These are phyloP conservation scores for Leptatherina wallacei DNA, from an alignment of 2,797 vertebrate genomes.

Conservation along the genomic window DNA sequence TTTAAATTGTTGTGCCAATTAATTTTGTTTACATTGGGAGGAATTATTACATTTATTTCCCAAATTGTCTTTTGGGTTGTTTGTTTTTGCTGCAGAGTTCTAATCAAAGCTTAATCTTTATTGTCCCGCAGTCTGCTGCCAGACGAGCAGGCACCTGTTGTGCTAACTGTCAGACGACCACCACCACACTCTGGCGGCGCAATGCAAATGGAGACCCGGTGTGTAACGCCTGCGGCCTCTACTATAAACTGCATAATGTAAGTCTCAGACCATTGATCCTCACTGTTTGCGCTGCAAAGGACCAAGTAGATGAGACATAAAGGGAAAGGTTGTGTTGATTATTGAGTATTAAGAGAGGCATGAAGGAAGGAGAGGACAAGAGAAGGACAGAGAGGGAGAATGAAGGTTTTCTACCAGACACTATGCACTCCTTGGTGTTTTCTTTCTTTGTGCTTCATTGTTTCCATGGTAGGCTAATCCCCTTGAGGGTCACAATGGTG, in stretches of 20 bases:
- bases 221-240: constrained; percentile 98
- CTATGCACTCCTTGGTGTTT: constrained; percentile 60
- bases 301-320: constrained; percentile 53
- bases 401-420: constrained; percentile 46
- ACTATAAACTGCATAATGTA: constrained; percentile 99
- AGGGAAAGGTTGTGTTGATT: constrained; percentile 61
- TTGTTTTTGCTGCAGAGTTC: constrained; percentile 2
- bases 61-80: not conserved
- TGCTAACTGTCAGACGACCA: constrained; percentile 98
- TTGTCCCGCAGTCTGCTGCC: constrained; percentile 89
- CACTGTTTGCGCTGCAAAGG: constrained; percentile 13
- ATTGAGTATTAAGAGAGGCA: constrained; percentile 45
- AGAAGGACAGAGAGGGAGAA: constrained; percentile 25
- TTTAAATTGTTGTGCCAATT: not conserved
- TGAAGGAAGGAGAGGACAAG: constrained; percentile 10
- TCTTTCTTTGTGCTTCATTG: constrained; percentile 76
- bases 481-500: constrained; percentile 74
- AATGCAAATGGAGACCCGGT: constrained; percentile 97
- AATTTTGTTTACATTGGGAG: not conserved
- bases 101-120: constrained; percentile 28
- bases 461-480: constrained; percentile 74
- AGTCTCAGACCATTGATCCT: constrained; percentile 71
- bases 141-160: constrained; percentile 97
- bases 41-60: not conserved
- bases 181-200: constrained; percentile 97